Base-by-base conservation (phyloP, 2,888 invertebrate species). In the Spisula solida region DNA sequence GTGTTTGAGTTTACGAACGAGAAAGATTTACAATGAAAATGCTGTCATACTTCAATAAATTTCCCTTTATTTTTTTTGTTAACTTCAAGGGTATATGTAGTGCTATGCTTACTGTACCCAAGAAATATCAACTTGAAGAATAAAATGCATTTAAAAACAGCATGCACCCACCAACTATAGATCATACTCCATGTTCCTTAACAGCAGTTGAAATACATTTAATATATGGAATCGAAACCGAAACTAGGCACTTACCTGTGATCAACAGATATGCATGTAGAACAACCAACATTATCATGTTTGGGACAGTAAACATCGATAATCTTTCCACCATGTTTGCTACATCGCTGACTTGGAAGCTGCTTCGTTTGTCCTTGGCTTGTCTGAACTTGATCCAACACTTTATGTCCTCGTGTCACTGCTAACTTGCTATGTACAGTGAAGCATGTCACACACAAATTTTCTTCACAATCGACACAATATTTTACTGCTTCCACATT, bases 221-320 rank as follows among this genome's bases (percentile, higher is more conserved):
- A n/a, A n/a, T n/a, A n/a, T n/a, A n/a, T n/a, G 41, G 8, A 41
- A 41, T 41, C 41, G 41, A 41, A 41, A 41, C 41, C 8, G 25
- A 34, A 34, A 41, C 0, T 56, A 56, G 20, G 12, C 18, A 56
- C 6, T 18, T 80, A 80, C 80, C 80, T 80, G 25, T 80, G 80
- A 48, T 80, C 80, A 47, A 80, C 12, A 51, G 41, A n/a, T 25
- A 80, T 80, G 25, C 80, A 80, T 1, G 51, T 80, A 0, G 48
- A 80, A 41, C 80, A 80, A 20, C 80, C 48, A 80, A 80, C 80
- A 25, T 8, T 25, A 80, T 80, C 80, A 48, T 80, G 80, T n/a
- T 51, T 25, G 2, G 80, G 51, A 48, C 80, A 80, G 51, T 51
- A 80, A 29, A 80, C 80, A 25, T 80, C 51, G 10, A 80, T 80